These are phyloP conservation scores for Silurus glanis DNA, from an alignment of 2,113 vertebrate genomes.

Conservation along the genomic window DNA sequence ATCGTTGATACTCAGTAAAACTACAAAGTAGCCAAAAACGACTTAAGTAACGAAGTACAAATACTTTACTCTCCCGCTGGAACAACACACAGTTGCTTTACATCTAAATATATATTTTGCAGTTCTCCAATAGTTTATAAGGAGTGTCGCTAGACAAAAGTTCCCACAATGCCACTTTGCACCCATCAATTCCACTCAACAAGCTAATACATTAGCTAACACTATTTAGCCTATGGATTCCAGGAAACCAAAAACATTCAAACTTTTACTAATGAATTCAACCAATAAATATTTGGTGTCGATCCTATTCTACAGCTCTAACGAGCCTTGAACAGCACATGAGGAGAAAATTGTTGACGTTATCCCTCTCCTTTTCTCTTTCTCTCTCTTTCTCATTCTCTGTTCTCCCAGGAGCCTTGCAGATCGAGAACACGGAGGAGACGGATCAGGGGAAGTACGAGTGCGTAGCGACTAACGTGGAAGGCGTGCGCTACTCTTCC, in stretches of 20 bases:
- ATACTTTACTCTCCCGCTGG: neutral
- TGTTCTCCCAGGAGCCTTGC: constrained; percentile 86
- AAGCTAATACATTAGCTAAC: neutral
- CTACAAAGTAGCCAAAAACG: no score
- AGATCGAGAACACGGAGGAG: constrained; percentile 99
- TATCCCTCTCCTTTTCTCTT: constrained; percentile 34
- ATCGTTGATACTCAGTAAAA: no score
- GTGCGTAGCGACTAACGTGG: constrained; percentile 95
- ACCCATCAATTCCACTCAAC: neutral
- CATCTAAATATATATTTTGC: neutral
- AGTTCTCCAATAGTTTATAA: neutral
- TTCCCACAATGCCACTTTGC: no score
- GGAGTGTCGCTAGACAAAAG: neutral
- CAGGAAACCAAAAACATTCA: neutral
- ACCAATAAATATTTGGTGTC: neutral
- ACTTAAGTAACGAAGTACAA: no score
- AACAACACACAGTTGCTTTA: neutral
- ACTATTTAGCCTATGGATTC: neutral
- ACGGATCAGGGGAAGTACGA: constrained; percentile 99
- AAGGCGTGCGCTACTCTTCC: constrained; percentile 95
- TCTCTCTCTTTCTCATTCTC: constrained; percentile 47
- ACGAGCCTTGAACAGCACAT: neutral
- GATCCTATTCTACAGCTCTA: neutral
- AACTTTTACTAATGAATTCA: neutral
- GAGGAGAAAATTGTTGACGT: constrained; percentile 55